Evolutionary conservation across 2,113 vertebrate genomes (phyloP).

Genomic region (Zosterops hypoxanthus): DNA sequence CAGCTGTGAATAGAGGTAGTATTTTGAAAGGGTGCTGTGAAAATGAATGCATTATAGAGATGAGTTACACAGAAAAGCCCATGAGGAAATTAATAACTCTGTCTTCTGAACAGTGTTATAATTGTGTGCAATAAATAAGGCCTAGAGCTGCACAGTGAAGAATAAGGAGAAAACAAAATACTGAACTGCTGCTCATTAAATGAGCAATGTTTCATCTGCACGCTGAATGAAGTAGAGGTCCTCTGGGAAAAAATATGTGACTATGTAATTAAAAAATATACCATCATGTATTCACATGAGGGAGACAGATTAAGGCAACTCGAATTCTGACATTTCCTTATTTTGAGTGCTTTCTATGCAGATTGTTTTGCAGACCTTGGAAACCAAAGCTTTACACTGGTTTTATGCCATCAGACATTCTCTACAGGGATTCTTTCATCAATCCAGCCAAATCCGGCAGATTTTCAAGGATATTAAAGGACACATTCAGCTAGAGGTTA

Average conservation of each 20-base stretch:
- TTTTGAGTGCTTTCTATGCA: background rate
- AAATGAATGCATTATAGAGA: slow-evolving; percentile 14
- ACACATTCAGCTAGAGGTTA: background rate
- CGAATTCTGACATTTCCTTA: background rate
- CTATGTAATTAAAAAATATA: slow-evolving; percentile 32
- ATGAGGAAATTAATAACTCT: slow-evolving; percentile 48
- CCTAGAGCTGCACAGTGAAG: background rate
- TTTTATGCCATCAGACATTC: background rate
- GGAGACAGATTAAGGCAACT: background rate
- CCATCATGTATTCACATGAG: background rate
- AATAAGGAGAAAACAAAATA: slow-evolving; percentile 39
- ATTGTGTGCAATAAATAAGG: slow-evolving; percentile 47
- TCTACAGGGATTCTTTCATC: background rate
- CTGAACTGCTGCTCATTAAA: slow-evolving; percentile 26
- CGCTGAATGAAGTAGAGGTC: background rate
- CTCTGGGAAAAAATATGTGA: background rate
- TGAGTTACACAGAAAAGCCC: slow-evolving; percentile 9
- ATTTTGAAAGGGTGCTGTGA: background rate
- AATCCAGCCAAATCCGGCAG: background rate
- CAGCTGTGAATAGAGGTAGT: background rate
- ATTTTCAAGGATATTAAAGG: background rate
- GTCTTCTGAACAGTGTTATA: slow-evolving; percentile 3
- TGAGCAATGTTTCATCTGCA: background rate
- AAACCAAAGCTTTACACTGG: background rate
- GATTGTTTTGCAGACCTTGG: background rate